Conservation (phyloP, 2,113 vertebrate genomes). For the Perca flavescens region DNA sequence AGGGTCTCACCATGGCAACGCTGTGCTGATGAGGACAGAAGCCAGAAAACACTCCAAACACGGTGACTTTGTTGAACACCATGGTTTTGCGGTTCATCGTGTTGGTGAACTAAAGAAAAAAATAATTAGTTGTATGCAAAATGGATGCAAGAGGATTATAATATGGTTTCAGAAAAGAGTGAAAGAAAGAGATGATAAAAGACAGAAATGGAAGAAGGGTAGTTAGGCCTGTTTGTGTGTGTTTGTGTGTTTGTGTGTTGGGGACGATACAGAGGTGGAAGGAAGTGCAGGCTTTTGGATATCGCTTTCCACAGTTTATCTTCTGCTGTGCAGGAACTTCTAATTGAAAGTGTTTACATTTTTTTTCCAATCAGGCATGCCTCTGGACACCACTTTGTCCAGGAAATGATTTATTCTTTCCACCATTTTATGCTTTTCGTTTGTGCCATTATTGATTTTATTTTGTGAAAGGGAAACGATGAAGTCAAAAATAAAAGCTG, state of each 20-base stretch:
- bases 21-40: slow-evolving; percentile 57
- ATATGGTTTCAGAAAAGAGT: background rate
- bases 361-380: slow-evolving; percentile 49
- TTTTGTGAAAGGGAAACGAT: slow-evolving; percentile 38
- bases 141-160: background rate
- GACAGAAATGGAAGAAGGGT: background rate
- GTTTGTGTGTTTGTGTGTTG: slow-evolving; percentile 27
- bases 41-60: slow-evolving; percentile 49
- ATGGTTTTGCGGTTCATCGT: slow-evolving; percentile 28
- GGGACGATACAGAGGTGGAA: slow-evolving; percentile 42
- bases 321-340: slow-evolving; percentile 86
- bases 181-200: background rate
- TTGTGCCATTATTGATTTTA: slow-evolving; percentile 15
- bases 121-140: background rate
- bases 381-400: slow-evolving; percentile 40
- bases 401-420: slow-evolving; percentile 47
- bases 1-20: slow-evolving; percentile 49
- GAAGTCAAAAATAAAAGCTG: slow-evolving; percentile 5
- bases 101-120: slow-evolving; percentile 17
- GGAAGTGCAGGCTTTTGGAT: slow-evolving; percentile 41
- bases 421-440: slow-evolving; percentile 42
- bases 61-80: slow-evolving; percentile 27
- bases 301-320: slow-evolving; percentile 65
- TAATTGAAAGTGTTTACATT: slow-evolving; percentile 37
- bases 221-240: background rate